phyloP scores from a whole-genome alignment of 2,113 vertebrate species.

The Motacilla tschutschensis region DNA sequence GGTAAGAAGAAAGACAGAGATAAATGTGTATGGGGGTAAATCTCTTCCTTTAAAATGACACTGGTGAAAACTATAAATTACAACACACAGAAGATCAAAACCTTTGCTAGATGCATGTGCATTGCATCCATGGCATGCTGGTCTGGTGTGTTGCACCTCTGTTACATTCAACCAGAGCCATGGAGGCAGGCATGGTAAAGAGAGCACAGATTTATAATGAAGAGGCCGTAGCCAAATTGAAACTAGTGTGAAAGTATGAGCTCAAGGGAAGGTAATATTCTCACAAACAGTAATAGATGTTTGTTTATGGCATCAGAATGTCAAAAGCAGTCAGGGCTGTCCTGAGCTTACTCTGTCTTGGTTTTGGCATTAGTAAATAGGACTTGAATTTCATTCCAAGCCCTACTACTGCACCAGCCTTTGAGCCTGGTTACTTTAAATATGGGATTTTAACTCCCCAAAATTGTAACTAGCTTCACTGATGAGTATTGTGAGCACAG shows the following conservation, averaged over 20 bases:
- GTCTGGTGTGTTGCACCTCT: neutral
- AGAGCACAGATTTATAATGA: neutral
- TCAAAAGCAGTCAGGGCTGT: neutral
- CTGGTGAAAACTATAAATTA: neutral
- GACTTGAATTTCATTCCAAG: neutral
- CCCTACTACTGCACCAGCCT: neutral
- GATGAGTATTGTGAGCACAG: neutral
- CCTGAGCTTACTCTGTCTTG: neutral
- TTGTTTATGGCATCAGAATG: neutral
- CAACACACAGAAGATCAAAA: neutral
- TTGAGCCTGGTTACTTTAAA: neutral
- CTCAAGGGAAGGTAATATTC: neutral
- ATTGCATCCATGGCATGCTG: neutral
- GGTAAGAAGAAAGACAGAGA: neutral
- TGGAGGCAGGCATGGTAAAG: neutral
- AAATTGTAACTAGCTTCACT: neutral
- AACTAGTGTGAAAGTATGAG: neutral
- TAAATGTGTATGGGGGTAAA: neutral
- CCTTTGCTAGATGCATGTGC: neutral
- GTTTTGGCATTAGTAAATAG: neutral
- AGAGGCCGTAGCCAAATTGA: neutral
- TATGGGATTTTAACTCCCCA: neutral
- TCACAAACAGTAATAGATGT: neutral
- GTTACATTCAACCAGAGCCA: neutral
- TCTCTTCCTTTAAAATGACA: neutral